Percentiles rank a stretch among this genome's conserved stretches.
phyloP scores from a whole-genome alignment of 1,140 invertebrate species.

The Babylonia areolata region DNA sequence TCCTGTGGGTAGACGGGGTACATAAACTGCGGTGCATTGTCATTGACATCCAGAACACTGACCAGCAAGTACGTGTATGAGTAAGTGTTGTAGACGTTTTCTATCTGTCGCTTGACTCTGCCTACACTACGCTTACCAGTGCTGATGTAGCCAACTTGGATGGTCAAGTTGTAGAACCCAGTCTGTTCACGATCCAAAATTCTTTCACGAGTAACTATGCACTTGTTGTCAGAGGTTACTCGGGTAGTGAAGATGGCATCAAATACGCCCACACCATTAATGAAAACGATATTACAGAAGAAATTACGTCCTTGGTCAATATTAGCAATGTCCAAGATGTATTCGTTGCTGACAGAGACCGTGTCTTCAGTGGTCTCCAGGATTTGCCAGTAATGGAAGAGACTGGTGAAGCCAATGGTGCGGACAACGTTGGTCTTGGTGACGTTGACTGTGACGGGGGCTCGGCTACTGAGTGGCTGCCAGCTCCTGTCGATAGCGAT shows the following conservation, averaged over 20 bases:
- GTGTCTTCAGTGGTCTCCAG: neutral
- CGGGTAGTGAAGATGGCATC: neutral
- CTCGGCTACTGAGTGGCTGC: slow-evolving; percentile 48
- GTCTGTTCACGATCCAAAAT: neutral
- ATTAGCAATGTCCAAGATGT: slow-evolving; percentile 1
- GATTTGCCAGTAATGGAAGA: slow-evolving; percentile 34
- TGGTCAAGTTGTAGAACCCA: neutral
- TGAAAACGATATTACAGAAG: neutral
- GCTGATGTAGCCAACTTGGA: neutral
- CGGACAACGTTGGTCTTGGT: slow-evolving; percentile 36
- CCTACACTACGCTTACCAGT: neutral
- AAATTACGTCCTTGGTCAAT: neutral
- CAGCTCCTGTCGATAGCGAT: slow-evolving; percentile 58
- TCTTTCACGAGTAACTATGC: neutral
- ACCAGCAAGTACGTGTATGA: slow-evolving; percentile 82
- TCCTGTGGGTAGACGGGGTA: slow-evolving; percentile 72
- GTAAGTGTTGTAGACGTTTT: slow-evolving; percentile 51
- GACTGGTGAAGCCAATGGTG: slow-evolving; percentile 53
- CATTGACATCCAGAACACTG: slow-evolving; percentile 90
- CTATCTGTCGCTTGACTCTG: slow-evolving; percentile 18
- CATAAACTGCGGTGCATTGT: slow-evolving; percentile 88
- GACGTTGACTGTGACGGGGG: slow-evolving; percentile 49
- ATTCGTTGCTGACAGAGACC: neutral
- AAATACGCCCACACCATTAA: neutral
- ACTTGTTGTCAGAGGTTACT: neutral